Evolutionary conservation across 2,113 vertebrate genomes (phyloP), one percentile per base, ranked within the genome.

Genomic region (Gobius niger): DNA sequence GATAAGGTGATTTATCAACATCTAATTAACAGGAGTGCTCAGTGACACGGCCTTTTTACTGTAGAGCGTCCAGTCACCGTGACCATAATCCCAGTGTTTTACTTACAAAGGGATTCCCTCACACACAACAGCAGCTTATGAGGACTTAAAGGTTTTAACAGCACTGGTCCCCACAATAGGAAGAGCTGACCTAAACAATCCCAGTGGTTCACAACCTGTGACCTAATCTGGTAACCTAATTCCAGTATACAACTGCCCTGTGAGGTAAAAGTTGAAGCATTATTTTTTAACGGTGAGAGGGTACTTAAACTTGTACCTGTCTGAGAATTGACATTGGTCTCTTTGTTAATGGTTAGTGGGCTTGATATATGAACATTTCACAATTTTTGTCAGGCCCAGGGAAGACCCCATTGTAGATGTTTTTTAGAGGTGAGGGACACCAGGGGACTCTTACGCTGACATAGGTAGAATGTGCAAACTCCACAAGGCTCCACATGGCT

Each of bases 101-200:
- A 67, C 75, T 77, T 63, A 70, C 66, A 81, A 61, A 59, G 52
- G 59, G 66, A 69, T 76, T 84, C 84, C 68, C 77, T 81, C 68
- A 82, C 70, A 84, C 65, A 62, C 68, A 78, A 65, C 73, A 65
- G 68, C 81, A 70, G 70, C 68, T 82, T 75, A 83, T 62, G 24
- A 24, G 69, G 70, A 76, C 65, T 19, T 79, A 53, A 64, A 65
- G 70, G 51, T 70, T 68, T 71, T 67, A 77, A 66, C 47, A 61
- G 46, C 41, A 46, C 47, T 7, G 49, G 70, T 77, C 74, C 67
- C 64, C 63, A 83, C 74, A 78, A 71, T 65, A 62, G 67, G 34
- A 34, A 75, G 54, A 7, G 62, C 60, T 68, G 63, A 70, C 67
- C 68, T n/a, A 49, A 42, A 69, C 62, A 24, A 12, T 44, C 6